Conservation (phyloP, 2,797 vertebrate species). For the Pagetopsis macropterus region DNA sequence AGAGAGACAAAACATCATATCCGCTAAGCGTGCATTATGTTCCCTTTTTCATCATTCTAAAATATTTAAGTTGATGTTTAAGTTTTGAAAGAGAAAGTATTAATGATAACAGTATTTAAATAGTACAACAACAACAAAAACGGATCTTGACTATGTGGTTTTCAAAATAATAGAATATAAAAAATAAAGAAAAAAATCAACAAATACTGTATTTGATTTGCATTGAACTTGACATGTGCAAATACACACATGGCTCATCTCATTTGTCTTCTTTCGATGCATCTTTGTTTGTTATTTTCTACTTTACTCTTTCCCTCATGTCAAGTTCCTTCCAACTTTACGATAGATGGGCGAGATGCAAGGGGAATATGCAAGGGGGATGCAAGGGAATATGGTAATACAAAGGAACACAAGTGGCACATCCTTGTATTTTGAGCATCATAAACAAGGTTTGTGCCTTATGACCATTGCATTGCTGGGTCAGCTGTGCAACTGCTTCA, state of each 20-base stretch:
- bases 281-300: constrained; percentile 32
- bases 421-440: neutral
- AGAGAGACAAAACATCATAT: neutral
- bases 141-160: neutral
- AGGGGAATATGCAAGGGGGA: too few species aligned
- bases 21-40: neutral
- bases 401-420: neutral
- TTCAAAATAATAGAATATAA: neutral
- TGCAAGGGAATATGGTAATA: neutral
- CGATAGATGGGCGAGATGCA: constrained; percentile 6
- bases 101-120: neutral
- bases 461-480: neutral
- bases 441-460: constrained; percentile 21
- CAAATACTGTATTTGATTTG: constrained; percentile 2
- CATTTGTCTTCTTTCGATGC: constrained; percentile 47
- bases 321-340: constrained; percentile 12
- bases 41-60: neutral
- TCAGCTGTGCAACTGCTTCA: constrained; percentile 16
- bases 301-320: constrained; percentile 15
- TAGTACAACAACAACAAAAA: too few species aligned
- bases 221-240: constrained; percentile 9
- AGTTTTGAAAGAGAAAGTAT: neutral
- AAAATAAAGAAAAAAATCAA: neutral
- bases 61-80: neutral
- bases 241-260: constrained; percentile 20